phyloP scores from a whole-genome alignment of 2,888 invertebrate genomes.

The Schrankia costaestrigalis region DNA sequence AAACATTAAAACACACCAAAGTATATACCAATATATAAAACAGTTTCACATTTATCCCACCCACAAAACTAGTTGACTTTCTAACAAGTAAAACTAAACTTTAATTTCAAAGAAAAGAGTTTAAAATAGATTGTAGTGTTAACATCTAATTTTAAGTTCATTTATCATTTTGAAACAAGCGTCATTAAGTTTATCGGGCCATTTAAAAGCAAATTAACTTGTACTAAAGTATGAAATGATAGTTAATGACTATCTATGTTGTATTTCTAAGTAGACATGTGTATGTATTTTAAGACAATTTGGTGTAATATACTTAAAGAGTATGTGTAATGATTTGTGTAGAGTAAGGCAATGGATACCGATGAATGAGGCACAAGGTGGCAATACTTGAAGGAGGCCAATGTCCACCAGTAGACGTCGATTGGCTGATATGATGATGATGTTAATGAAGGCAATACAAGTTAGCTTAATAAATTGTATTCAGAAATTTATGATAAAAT shows the following conservation, averaged over 20 bases:
- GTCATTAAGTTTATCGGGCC: conserved; percentile 44
- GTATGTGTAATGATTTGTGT: no score
- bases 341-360: no score
- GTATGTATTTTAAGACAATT: conserved; percentile 3
- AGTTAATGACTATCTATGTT: conserved; percentile 1
- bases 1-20: no score
- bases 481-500: no score
- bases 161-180: conserved; percentile 57
- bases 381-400: no score
- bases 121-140: conserved; percentile 8
- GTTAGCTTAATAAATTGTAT: no score
- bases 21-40: conserved; percentile 2
- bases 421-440: no score
- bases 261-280: no score
- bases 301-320: no score
- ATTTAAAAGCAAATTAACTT: conserved; percentile 44
- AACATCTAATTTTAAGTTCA: conserved; percentile 44
- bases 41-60: conserved; percentile 5
- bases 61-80: background rate
- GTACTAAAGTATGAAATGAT: conserved; percentile 25
- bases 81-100: background rate
- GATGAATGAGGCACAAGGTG: no score
- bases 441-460: no score
- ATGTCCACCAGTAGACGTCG: no score
- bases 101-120: conserved; percentile 1